phyloP scores from a whole-genome alignment of 2,888 invertebrate species.

The Mamestra brassicae region DNA sequence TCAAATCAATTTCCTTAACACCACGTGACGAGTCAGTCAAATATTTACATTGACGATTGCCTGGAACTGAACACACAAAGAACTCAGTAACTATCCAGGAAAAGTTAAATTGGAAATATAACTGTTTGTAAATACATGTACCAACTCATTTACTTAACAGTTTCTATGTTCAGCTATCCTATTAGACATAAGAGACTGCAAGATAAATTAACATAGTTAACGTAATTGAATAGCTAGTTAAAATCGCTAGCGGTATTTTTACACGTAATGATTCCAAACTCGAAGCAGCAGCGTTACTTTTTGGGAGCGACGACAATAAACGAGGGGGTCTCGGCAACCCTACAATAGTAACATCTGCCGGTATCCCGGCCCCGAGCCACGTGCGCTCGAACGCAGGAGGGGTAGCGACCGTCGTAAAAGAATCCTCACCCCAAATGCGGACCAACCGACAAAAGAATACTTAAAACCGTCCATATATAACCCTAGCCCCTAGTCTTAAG shows the following conservation, averaged over 20 bases:
- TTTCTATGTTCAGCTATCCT: constrained; percentile 40
- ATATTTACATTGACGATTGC: constrained; percentile 49
- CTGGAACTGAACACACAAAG: constrained; percentile 38
- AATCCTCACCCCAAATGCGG: constrained; percentile 87
- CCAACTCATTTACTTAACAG: constrained; percentile 28
- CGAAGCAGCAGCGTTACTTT: constrained; percentile 38
- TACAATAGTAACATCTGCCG: constrained; percentile 86
- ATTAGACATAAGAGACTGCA: constrained; percentile 42
- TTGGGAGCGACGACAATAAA: constrained; percentile 42
- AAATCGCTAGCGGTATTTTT: constrained; percentile 50
- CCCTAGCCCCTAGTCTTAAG: constrained; percentile 74
- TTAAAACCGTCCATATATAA: constrained; percentile 62
- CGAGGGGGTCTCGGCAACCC: constrained; percentile 71
- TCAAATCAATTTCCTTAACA: constrained; percentile 58
- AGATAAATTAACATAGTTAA: constrained; percentile 46
- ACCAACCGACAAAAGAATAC: constrained; percentile 68
- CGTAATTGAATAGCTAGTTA: constrained; percentile 45
- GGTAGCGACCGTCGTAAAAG: constrained; percentile 85
- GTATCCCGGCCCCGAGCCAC: constrained; percentile 81
- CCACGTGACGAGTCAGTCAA: constrained; percentile 50
- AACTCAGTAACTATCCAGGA: constrained; percentile 9
- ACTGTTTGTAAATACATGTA: constrained; percentile 16
- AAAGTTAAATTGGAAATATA: constrained; percentile 8
- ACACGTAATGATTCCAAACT: constrained; percentile 55
- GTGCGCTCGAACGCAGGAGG: constrained; percentile 87